phyloP scores from a whole-genome alignment of 2,113 vertebrate species.

The Apteryx mantelli region DNA sequence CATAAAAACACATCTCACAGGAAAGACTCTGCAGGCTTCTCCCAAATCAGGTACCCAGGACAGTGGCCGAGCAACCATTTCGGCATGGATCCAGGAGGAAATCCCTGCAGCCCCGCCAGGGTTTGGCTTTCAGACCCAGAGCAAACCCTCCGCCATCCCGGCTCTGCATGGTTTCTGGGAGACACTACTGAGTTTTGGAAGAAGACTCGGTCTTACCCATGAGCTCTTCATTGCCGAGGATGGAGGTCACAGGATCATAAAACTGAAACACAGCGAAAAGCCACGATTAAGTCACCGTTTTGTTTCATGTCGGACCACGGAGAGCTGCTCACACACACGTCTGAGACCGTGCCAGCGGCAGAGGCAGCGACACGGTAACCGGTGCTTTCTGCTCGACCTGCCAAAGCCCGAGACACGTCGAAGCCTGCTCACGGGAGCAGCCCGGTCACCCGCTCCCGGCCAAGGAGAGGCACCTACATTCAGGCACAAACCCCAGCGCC shows the following conservation, averaged over 20 bases:
- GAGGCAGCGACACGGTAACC: not conserved
- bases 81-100: not conserved
- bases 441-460: too few species aligned
- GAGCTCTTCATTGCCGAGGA: constrained; percentile 80
- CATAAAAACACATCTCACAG: not conserved
- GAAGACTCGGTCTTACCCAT: constrained; percentile 58
- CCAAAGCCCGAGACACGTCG: too few species aligned
- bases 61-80: not conserved
- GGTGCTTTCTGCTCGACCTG: too few species aligned
- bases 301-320: not conserved
- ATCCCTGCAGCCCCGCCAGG: too few species aligned
- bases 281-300: not conserved
- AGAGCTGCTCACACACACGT: not conserved
- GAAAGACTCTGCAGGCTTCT: not conserved
- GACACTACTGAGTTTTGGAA: not conserved
- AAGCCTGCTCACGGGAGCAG: too few species aligned
- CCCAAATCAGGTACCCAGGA: not conserved
- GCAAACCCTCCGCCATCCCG: not conserved
- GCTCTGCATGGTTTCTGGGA: not conserved
- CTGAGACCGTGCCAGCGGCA: not conserved
- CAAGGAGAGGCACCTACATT: too few species aligned
- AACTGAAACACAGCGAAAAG: constrained; percentile 71
- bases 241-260: constrained; percentile 77
- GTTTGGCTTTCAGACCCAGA: not conserved
- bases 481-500: not conserved